Evolutionary conservation across 2,888 invertebrate species (phyloP), one percentile per base, ranked within the genome.

Genomic region (Drosophila formosana): DNA sequence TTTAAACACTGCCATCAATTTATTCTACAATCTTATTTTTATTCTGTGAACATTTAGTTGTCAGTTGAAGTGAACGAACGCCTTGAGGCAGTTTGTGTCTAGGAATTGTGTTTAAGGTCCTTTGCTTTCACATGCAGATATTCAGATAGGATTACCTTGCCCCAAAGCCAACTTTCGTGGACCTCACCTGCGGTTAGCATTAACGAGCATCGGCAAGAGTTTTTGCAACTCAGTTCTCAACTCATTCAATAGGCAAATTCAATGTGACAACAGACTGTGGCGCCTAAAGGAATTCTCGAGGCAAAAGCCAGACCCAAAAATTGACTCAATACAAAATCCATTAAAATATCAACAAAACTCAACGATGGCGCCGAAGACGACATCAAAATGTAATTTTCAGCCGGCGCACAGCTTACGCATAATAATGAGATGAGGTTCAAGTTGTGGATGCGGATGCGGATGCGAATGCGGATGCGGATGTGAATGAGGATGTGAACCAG

Each of bases 301-400:
- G 56, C 45, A 30, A 41, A 55, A 41, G 26, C 9, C 26, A 66
- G 43, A 68, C 28, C 52, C 65, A 45, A 53, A 87, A 75, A 68
- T 70, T 67, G 73, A 68, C 85, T 87, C 88, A 82, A 82, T 82
- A 82, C 72, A 88, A 82, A 82, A 82, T 82, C 82, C 88, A 82
- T 82, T 82, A 82, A 82, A 84, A 82, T 82, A 82, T 84, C 82
- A 82, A 84, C 82, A 88, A 82, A 82, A 87, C 69, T 68, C 73
- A 72, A 73, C 75, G 84, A 78, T 71, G 83, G 58, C 55, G 58
- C 37, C 76, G 39, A 69, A 51, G 63, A 83, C 79, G 85, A 82
- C 88, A 82, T 87, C 88, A 82, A 82, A 82, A 82, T 82, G 82
- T 82, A 82, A 82, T 82, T 82, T 82, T 84, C 82, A 65, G 66